phyloP scores from a whole-genome alignment of 2,113 vertebrate genomes.

The Dasypus novemcinctus region DNA sequence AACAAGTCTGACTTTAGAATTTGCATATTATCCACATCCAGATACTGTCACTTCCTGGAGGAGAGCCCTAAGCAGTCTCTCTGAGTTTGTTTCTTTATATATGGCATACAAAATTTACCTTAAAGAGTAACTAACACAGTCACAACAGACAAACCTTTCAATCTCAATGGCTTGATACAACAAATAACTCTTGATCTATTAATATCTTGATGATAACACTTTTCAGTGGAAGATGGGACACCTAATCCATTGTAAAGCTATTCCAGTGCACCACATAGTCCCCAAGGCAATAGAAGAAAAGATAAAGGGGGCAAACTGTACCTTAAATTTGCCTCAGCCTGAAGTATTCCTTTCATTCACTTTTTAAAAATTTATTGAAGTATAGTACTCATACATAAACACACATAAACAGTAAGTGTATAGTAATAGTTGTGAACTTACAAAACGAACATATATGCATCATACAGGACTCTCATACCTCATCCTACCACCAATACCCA shows the following conservation, averaged over 20 bases:
- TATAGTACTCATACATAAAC: no score
- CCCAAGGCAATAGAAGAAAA: background rate
- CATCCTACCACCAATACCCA: no score
- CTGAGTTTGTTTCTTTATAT: background rate
- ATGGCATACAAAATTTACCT: background rate
- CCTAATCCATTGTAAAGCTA: background rate
- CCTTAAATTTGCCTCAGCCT: background rate
- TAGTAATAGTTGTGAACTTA: no score
- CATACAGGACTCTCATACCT: no score
- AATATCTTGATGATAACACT: background rate
- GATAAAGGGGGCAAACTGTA: no score
- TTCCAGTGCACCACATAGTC: accelerated
- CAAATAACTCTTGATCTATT: background rate
- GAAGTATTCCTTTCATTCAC: background rate
- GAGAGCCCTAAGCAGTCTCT: background rate
- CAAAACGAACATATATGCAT: no score
- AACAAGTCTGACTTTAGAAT: background rate
- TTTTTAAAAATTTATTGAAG: no score
- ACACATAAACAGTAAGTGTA: no score
- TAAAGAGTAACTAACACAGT: background rate
- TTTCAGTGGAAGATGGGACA: background rate
- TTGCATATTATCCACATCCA: background rate
- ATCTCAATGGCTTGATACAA: no score
- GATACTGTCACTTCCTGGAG: background rate
- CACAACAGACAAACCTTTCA: background rate